Evolutionary conservation across 37 sponge, comb jelly and placozoan genomes (phyloP), one percentile per base, ranked within the genome.

Genomic region (Petrosia ficiformis): DNA sequence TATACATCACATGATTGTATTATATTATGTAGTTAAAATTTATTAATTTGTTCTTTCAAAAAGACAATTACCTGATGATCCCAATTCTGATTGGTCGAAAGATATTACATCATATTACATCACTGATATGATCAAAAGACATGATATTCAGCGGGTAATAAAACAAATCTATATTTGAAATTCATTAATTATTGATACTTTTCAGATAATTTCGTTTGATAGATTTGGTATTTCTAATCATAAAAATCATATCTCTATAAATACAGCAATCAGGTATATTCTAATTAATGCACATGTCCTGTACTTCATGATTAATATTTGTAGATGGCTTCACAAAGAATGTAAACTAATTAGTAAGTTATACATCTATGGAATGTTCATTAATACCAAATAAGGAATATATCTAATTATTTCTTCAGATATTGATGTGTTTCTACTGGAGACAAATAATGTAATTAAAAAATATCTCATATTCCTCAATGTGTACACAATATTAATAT

Each of bases 181-280:
- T n/a, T n/a, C n/a, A n/a, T n/a, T 59, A 3, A 33, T 0, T 26
- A 1, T 3, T 57, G 16, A 5, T 63, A 2, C 30, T 48, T 19
- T 78, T 1, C 44, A 90, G 91, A 72, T 98, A 37, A 73, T 98
- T 8, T 93, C 99, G 1, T 98, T 98, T 80, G 99, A 98, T 38
- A 64, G 67, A 0, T 2, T 43, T 4, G 99, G 99, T 3, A 92
- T 95, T 29, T 96, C 97, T 39, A 89, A 85, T 28, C 99, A 98
- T 76, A 67, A 75, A 39, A 98, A 98, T 59, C 99, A 98, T 65
- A 77, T 78, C 39, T 80, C 84, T 26, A 74, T 86, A 22, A 43
- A 48, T 60, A 77, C 59, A 34, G 90, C 88, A 39, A 72, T 96
- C 26, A 76, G 52, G 87, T 86, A 30, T 40, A 69, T 5, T 48